These are phyloP conservation scores for Anoplius nigerrimus DNA, from an alignment of 2,888 invertebrate genomes.

Conservation along the genomic window DNA sequence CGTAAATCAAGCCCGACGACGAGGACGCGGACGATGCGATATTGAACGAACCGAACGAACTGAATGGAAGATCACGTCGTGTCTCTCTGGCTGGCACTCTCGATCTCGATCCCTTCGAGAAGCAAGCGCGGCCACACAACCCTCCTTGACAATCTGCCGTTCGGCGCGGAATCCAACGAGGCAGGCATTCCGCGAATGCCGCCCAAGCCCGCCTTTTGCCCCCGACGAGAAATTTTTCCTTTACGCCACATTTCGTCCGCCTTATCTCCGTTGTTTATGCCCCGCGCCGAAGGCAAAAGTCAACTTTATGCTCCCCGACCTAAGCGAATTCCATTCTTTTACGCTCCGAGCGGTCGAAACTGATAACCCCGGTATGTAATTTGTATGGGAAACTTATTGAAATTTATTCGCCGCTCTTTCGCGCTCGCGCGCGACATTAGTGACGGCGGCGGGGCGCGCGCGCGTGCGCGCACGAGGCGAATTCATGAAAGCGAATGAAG, in stretches of 20 bases:
- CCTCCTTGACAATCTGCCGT: background rate
- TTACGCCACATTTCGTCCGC: no score
- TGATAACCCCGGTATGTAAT: background rate
- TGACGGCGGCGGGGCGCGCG: background rate
- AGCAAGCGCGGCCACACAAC: no score
- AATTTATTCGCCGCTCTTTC: background rate
- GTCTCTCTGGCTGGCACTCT: background rate
- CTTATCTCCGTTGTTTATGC: no score
- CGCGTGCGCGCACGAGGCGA: no score
- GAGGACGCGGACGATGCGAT: background rate
- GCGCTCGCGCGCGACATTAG: no score
- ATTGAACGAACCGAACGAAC: no score
- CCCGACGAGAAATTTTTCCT: no score
- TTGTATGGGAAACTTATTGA: background rate
- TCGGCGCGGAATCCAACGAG: background rate
- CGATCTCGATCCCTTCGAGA: background rate
- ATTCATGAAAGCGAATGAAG: no score
- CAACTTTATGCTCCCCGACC: no score
- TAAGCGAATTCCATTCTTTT: conserved; percentile 2
- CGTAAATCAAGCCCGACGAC: conserved; percentile 52
- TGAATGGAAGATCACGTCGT: no score
- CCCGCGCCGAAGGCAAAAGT: no score
- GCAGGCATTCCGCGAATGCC: background rate
- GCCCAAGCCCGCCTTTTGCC: no score
- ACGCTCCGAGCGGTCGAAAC: background rate